Evolutionary conservation across 1,140 invertebrate species (phyloP).

Genomic region (Rhagoletis zephyria): DNA sequence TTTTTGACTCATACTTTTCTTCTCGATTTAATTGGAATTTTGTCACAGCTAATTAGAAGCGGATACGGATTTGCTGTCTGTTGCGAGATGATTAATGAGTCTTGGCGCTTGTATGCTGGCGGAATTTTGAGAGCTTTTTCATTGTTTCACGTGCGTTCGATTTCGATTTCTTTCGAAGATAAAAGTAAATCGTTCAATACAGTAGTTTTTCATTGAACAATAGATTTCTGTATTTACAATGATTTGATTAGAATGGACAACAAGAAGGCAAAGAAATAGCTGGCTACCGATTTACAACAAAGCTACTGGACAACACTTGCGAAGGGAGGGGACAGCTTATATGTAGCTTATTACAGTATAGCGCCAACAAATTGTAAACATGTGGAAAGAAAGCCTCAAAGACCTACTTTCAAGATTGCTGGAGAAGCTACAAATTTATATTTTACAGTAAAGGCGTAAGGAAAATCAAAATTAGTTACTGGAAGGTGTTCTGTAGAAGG

Average conservation of each 20-base stretch:
- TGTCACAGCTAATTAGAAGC: constrained; percentile 49
- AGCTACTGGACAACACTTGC: too few species aligned
- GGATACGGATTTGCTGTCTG: constrained; percentile 15
- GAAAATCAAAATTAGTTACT: too few species aligned
- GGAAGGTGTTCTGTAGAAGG: too few species aligned
- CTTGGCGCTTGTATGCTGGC: constrained; percentile 19
- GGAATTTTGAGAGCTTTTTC: neutral
- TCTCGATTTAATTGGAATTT: constrained; percentile 46
- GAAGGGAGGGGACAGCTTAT: too few species aligned
- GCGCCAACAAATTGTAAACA: too few species aligned
- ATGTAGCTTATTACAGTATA: too few species aligned
- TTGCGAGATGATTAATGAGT: constrained; percentile 23
- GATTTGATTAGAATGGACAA: neutral
- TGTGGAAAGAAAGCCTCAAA: too few species aligned
- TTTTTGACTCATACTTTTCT: constrained; percentile 9
- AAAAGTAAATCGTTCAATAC: constrained; percentile 29
- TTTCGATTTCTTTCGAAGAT: constrained; percentile 17
- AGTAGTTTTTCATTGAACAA: neutral
- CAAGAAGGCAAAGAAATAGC: neutral
- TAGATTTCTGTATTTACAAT: neutral
- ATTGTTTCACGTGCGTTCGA: neutral
- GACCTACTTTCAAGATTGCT: too few species aligned
- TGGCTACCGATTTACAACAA: too few species aligned
- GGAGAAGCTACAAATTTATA: too few species aligned
- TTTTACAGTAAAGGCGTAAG: too few species aligned